phyloP scores from a whole-genome alignment of 2,888 invertebrate genomes.

The Thalpophila matura region DNA sequence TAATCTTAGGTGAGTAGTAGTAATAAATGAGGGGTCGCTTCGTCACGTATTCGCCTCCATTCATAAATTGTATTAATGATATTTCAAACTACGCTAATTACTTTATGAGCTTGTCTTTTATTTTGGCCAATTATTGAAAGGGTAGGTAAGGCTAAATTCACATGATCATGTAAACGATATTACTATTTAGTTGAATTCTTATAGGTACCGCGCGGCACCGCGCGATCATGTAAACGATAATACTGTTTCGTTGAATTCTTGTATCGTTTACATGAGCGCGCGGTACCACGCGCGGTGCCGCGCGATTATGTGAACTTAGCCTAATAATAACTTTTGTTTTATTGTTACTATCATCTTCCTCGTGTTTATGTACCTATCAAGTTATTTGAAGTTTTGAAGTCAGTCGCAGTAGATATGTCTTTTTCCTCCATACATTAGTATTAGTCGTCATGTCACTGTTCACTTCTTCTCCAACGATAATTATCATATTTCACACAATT shows the following conservation, averaged over 20 bases:
- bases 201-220: too few species aligned
- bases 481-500: not conserved
- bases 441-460: not conserved
- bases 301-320: too few species aligned
- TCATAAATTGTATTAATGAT: conserved; percentile 52
- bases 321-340: too few species aligned
- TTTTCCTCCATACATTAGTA: not conserved
- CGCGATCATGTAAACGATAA: too few species aligned
- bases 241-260: too few species aligned
- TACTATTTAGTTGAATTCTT: too few species aligned
- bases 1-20: conserved; percentile 40
- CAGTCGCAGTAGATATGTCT: rapidly evolving
- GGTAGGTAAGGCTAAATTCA: not conserved
- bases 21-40: conserved; percentile 47
- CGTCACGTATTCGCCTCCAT: conserved; percentile 31
- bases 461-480: not conserved
- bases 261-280: too few species aligned
- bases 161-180: not conserved
- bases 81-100: conserved; percentile 30
- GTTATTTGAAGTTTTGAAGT: too few species aligned
- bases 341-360: too few species aligned
- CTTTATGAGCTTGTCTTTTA: conserved; percentile 31
- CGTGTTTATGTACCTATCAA: too few species aligned
- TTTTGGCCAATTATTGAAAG: not conserved
- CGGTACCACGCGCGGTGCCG: too few species aligned